Percentiles rank a stretch among this genome's conserved stretches.
Conservation (phyloP, 2,113 vertebrate species). For the Epinephelus moara region DNA sequence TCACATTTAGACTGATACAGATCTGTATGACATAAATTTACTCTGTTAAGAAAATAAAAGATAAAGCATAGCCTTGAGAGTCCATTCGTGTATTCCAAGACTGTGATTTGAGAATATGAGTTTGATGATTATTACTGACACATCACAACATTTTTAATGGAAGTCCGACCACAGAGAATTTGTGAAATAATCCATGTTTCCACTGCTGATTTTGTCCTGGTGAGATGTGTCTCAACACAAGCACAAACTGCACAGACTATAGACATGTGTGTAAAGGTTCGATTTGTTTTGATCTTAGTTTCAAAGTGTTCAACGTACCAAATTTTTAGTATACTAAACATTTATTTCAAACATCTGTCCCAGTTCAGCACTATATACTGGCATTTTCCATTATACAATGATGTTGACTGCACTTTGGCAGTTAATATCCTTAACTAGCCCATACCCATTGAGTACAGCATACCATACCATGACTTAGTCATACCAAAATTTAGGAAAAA, state of each 20-base stretch:
- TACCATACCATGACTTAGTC: too few relatives aligned
- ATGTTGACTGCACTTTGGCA: neutral
- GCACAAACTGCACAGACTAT: neutral
- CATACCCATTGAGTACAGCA: too few relatives aligned
- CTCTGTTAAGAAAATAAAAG: neutral
- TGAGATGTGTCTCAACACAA: neutral
- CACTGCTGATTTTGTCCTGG: neutral
- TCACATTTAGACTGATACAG: neutral
- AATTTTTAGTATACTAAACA: neutral
- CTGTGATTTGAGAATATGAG: neutral
- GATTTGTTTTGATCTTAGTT: neutral
- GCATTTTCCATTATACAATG: neutral
- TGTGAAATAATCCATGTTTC: neutral
- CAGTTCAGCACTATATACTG: neutral
- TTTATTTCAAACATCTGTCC: neutral
- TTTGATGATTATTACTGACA: slow-evolving; percentile 9
- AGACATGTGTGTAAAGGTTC: neutral
- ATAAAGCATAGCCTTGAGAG: neutral
- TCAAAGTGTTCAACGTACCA: neutral
- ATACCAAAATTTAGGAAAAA: too few relatives aligned
- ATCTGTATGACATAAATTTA: neutral
- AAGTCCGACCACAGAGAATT: neutral
- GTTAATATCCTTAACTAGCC: neutral
- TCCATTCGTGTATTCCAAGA: neutral
- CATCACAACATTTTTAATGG: neutral